Base-by-base conservation (phyloP, 2,797 vertebrate species). In the Typhlichthys eigenmanni region DNA sequence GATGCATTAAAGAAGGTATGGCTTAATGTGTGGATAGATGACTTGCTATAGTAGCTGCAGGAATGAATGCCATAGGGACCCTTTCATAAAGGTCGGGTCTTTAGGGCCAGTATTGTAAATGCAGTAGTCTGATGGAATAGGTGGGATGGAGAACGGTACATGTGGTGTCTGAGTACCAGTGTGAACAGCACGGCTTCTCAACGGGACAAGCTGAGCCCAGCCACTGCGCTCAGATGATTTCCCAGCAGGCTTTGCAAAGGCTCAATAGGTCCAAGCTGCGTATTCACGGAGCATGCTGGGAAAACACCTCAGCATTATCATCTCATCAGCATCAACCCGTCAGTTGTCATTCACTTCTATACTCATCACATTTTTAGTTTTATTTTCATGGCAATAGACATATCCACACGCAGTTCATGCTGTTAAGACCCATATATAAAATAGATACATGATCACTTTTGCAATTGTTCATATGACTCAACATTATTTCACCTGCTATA, bases 41-140 rank as follows among this genome's bases (percentile, higher is more conserved):
- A 64, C 16, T 16, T n/a, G 62, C 43, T 50, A 45, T 56, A 57
- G 58, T 55, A 81, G 72, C 68, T 32, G 59, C 57, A 16, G 14
- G 0, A n/a, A 75, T 60, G 52, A 75, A 64, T 56, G 59, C 69
- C 67, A 55, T 2, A 1, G 68, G 64, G 66, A 75, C 60, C 29
- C 46, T 10, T 5, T 38, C 19, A 68, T 47, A 74, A 84, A 77
- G 80, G 72, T 81, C 74, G 76, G 47, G 64, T 38, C 5, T 38
- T 60, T 62, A 45, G 69, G 69, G 59, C 62, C 52, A 64, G 57
- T 50, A 71, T 68, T 63, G 59, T 47, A 71, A 64, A 72, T 13
- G 60, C 69, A 70, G 59, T 48, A 19, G 66, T 60, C 63, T 71
- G 72, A 67, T 49, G 59, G 55, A 60, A 62, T 5, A 38, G 7